These are phyloP conservation scores for Glossophaga mutica DNA, from an alignment of 2,797 vertebrate species.

Conservation along the genomic window DNA sequence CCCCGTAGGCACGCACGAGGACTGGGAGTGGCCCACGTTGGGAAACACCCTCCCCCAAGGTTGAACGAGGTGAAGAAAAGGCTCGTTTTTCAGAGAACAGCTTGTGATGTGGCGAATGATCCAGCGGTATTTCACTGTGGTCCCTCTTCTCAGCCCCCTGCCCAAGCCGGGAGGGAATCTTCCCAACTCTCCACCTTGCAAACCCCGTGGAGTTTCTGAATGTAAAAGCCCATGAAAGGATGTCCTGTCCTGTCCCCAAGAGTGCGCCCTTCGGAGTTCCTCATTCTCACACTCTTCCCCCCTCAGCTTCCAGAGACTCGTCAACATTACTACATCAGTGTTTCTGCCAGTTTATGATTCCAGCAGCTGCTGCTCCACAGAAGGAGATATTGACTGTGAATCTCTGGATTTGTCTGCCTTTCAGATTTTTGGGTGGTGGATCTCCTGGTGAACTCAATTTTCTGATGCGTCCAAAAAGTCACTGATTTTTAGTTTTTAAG, in stretches of 20 bases:
- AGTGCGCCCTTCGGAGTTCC: neutral
- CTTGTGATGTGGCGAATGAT: neutral
- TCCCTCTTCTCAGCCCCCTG: neutral
- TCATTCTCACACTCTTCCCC: neutral
- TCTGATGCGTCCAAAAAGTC: neutral
- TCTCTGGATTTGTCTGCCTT: neutral
- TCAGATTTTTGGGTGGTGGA: neutral
- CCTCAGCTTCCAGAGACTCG: neutral
- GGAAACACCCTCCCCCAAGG: neutral
- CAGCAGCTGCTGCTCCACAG: neutral
- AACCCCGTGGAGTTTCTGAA: neutral
- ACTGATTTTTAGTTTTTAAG: neutral
- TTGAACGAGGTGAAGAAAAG: neutral
- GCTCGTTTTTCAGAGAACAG: neutral
- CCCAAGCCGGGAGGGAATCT: neutral
- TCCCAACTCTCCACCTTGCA: too few relatives aligned
- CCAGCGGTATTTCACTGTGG: neutral
- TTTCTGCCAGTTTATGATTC: neutral
- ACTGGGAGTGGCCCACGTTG: neutral
- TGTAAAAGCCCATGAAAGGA: neutral
- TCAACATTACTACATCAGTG: too few relatives aligned
- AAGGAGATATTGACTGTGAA: neutral
- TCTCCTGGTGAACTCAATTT: neutral
- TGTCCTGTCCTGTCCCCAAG: neutral
- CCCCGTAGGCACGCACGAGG: too few relatives aligned